Conservation (phyloP, 2,113 vertebrate species). For the Larimichthys polyactis region DNA sequence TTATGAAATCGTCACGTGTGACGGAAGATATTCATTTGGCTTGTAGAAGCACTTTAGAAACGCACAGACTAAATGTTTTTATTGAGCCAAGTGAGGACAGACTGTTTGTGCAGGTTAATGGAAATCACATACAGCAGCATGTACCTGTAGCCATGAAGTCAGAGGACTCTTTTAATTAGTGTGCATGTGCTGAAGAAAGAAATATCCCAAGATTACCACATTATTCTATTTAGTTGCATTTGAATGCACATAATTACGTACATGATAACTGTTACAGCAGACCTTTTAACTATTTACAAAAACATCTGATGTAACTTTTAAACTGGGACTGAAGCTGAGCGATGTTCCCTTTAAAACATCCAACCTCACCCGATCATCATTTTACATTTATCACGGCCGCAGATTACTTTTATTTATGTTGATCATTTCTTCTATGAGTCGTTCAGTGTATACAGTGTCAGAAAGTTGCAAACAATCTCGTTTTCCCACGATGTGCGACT, state of each 20-base stretch:
- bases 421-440: neutral
- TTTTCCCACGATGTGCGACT: no score
- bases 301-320: neutral
- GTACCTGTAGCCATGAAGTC: neutral
- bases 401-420: neutral
- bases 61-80: neutral
- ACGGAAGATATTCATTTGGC: constrained; percentile 28
- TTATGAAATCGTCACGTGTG: constrained; percentile 25
- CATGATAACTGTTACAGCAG: neutral
- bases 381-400: neutral
- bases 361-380: neutral
- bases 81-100: neutral
- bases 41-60: constrained; percentile 2
- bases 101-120: neutral
- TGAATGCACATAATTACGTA: neutral
- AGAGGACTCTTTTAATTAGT: neutral
- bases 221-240: neutral
- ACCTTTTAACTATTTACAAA: neutral
- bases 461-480: no score
- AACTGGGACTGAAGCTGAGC: neutral
- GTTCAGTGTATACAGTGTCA: neutral
- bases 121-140: neutral
- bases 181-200: neutral
- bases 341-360: neutral
- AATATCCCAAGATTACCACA: neutral